phyloP scores from a whole-genome alignment of 2,797 vertebrate genomes.

The Echiichthys vipera region DNA sequence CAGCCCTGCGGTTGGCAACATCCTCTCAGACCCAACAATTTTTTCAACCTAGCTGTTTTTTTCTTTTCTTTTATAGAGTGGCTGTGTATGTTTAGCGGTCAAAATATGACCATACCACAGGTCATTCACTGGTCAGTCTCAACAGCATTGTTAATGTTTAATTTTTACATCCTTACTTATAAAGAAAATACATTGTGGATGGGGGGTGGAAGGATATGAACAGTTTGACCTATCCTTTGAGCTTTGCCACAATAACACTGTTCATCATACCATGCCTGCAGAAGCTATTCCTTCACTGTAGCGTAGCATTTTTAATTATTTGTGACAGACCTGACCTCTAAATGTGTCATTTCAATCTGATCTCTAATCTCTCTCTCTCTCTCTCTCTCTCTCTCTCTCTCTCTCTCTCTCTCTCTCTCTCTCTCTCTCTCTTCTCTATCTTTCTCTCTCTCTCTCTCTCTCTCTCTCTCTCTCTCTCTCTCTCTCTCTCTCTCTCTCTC shows the following conservation, averaged over 20 bases:
- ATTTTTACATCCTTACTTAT: conserved; percentile 18
- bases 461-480: no score
- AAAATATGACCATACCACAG: conserved; percentile 22
- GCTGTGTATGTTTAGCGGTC: conserved; percentile 46
- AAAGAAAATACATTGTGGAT: background rate
- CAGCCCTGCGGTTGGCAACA: conserved; percentile 60
- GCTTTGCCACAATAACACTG: background rate
- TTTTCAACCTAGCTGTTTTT: conserved; percentile 37
- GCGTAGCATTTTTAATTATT: background rate
- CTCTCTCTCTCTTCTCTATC: no score
- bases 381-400: no score
- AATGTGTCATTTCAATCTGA: conserved; percentile 16
- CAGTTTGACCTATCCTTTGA: background rate
- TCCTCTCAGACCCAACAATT: conserved; percentile 58
- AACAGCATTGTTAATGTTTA: background rate
- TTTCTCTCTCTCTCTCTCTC: no score
- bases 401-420: no score
- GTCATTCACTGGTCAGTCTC: conserved; percentile 42
- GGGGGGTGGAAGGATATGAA: background rate
- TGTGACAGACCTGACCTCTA: background rate
- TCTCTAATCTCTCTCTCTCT: no score
- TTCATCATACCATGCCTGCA: background rate
- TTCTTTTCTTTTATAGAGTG: conserved; percentile 39
- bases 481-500: no score
- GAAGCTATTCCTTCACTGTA: background rate